These are phyloP conservation scores for Epiperipatus broadwayi DNA, from an alignment of 2,888 invertebrate species.

Conservation along the genomic window DNA sequence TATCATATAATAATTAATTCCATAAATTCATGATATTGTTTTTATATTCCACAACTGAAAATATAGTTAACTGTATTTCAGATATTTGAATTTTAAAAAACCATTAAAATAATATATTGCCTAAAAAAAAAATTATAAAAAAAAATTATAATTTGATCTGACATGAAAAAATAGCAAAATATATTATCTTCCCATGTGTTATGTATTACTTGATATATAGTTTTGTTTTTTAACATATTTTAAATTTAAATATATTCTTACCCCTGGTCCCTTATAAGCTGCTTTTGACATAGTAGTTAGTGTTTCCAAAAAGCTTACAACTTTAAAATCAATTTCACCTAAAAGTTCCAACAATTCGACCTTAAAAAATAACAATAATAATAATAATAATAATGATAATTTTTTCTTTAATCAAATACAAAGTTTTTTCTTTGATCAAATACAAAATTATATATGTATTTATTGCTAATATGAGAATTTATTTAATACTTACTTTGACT, in stretches of 20 bases:
- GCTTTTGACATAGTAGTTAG: slow-evolving; percentile 17
- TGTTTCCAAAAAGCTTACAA: slow-evolving; percentile 37
- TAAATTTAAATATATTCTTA: slow-evolving; percentile 8
- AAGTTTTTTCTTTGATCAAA: neutral
- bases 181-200: no score
- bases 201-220: neutral
- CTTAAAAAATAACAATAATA: slow-evolving; percentile 31
- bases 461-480: slow-evolving; percentile 17
- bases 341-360: slow-evolving; percentile 45
- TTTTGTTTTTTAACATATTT: slow-evolving; percentile 5
- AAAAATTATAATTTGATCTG: no score
- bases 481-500: slow-evolving; percentile 42
- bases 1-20: no score
- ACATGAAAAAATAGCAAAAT: no score
- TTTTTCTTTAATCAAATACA: neutral
- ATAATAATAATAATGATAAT: no score
- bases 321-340: slow-evolving; percentile 39
- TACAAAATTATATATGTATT: neutral
- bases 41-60: no score
- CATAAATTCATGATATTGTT: no score
- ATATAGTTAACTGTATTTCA: no score
- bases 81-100: no score
- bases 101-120: no score
- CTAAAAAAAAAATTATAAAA: no score
- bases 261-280: no score